Percentiles rank a stretch among this genome's conserved stretches.
Evolutionary conservation across 2,888 invertebrate species (phyloP).

Genomic region (Aphodius granarius): DNA sequence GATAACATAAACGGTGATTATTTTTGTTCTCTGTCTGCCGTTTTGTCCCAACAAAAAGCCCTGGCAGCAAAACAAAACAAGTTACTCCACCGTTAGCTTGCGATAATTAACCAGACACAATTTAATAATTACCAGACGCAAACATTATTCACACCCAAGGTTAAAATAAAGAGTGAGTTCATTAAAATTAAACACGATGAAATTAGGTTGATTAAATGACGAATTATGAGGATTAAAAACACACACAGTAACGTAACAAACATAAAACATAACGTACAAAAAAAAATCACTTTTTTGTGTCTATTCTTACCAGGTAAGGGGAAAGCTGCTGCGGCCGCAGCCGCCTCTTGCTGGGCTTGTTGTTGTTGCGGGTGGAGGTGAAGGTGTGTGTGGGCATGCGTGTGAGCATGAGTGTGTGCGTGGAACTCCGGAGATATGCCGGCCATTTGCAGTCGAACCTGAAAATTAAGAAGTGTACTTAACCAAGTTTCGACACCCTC

Average conservation of each 20-base stretch:
- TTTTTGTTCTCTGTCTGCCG: background rate
- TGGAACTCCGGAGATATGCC: conserved; percentile 87
- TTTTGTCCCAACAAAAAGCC: background rate
- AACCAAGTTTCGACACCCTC: too few relatives aligned
- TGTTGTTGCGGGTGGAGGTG: conserved; percentile 81
- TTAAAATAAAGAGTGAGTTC: too few relatives aligned
- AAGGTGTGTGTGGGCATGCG: conserved; percentile 88
- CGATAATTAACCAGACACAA: background rate
- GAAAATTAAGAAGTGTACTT: too few relatives aligned
- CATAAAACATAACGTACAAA: too few relatives aligned
- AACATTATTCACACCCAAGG: background rate
- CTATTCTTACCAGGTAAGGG: conserved; percentile 59
- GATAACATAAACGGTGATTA: background rate
- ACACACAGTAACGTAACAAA: too few relatives aligned
- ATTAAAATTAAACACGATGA: background rate
- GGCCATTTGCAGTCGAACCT: conserved; percentile 86
- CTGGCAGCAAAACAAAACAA: background rate
- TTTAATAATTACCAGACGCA: background rate
- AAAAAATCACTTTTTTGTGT: too few relatives aligned
- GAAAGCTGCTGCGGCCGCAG: conserved; percentile 58
- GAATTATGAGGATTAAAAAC: too few relatives aligned
- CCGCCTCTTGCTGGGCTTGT: conserved; percentile 73
- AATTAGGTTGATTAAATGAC: background rate
- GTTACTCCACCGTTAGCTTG: background rate
- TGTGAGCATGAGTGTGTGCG: conserved; percentile 90